phyloP scores from a whole-genome alignment of 2,888 invertebrate species.

The Aspidiotus destructor region DNA sequence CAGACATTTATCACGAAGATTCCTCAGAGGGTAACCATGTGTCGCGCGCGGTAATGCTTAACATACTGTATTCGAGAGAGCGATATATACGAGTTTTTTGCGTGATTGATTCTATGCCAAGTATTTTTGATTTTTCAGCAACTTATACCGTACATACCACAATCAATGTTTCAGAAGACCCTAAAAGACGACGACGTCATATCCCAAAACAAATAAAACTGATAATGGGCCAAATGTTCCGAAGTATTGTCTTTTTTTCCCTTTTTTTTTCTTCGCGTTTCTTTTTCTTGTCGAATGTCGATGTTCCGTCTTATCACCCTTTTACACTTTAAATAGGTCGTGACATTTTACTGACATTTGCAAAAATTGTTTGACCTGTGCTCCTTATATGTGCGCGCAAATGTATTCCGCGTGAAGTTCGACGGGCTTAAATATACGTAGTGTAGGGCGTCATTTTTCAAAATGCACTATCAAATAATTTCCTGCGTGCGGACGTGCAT shows the following conservation, averaged over 20 bases:
- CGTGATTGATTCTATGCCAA: conserved; percentile 26
- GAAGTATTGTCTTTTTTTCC: background rate
- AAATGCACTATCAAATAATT: too few species aligned
- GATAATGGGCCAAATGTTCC: background rate
- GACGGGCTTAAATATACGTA: too few species aligned
- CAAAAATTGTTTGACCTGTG: background rate
- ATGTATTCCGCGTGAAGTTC: too few species aligned
- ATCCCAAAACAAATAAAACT: conserved; percentile 1
- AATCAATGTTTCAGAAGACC: too few species aligned
- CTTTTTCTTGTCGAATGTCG: background rate
- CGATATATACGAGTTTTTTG: background rate
- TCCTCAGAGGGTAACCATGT: conserved; percentile 12
- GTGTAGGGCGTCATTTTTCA: too few species aligned
- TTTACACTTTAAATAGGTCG: conserved; percentile 32
- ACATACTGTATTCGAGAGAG: conserved; percentile 1
- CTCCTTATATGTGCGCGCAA: background rate
- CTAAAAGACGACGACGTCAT: background rate
- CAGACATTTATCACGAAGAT: conserved; percentile 2
- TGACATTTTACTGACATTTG: conserved; percentile 26
- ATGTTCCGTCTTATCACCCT: conserved; percentile 16
- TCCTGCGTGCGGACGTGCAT: too few species aligned
- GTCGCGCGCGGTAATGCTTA: conserved; percentile 8
- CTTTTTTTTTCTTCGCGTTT: background rate
- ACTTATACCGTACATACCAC: background rate
- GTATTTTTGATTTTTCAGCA: background rate